These are phyloP conservation scores for Biston betularia DNA, from an alignment of 2,888 invertebrate species.

Conservation along the genomic window DNA sequence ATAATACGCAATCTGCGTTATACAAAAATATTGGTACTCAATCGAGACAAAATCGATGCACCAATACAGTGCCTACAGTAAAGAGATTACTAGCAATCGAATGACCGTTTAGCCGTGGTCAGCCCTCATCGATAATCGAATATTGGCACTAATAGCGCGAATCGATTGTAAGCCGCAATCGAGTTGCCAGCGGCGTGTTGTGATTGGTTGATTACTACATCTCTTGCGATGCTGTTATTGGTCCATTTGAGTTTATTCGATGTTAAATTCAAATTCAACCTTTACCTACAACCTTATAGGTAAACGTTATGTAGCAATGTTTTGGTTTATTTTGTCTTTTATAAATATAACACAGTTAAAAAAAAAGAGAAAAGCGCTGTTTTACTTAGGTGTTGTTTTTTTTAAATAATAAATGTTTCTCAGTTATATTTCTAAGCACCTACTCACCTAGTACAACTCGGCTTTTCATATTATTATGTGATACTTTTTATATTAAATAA, in stretches of 20 bases:
- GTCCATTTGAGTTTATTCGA: constrained; percentile 8
- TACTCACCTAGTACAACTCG: no score
- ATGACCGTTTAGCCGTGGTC: constrained; percentile 34
- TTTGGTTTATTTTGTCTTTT: no score
- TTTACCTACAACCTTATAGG: background rate
- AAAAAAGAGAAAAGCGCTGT: no score
- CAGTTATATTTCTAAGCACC: no score
- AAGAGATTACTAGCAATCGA: constrained; percentile 29
- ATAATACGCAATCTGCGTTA: background rate
- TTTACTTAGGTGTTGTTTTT: no score
- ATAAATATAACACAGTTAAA: no score
- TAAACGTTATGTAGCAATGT: no score
- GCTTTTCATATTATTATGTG: no score
- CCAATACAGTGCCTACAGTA: background rate
- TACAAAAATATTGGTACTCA: background rate
- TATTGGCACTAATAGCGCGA: constrained; percentile 66
- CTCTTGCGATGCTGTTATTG: constrained; percentile 35
- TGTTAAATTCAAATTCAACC: background rate
- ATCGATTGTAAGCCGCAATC: constrained; percentile 66
- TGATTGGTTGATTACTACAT: constrained; percentile 45
- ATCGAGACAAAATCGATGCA: constrained; percentile 14
- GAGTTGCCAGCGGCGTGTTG: constrained; percentile 36
- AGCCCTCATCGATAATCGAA: constrained; percentile 63
- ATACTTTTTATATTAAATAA: no score
- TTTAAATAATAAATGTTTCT: no score